Evolutionary conservation across 1,140 invertebrate genomes (phyloP).

Genomic region (Drosophila paulistorum): DNA sequence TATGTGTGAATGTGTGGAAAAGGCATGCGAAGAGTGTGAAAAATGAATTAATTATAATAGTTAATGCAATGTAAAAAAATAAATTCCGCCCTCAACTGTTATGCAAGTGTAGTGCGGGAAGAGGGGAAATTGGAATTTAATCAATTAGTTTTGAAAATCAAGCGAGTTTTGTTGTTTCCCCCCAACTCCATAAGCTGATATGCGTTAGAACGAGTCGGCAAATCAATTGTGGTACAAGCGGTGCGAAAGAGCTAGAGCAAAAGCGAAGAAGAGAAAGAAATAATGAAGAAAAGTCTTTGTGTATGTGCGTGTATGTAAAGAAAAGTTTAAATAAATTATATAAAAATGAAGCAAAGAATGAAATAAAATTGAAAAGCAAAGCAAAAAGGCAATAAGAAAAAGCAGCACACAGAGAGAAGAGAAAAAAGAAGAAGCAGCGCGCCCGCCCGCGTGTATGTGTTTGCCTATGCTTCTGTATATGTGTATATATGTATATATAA

Average conservation of each 20-base stretch:
- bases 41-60: conserved; percentile 25
- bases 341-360: conserved; percentile 31
- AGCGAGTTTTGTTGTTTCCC: conserved; percentile 47
- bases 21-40: not conserved
- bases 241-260: conserved; percentile 39
- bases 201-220: conserved; percentile 68
- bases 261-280: conserved; percentile 26
- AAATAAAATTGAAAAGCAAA: conserved; percentile 25
- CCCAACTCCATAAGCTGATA: conserved; percentile 43
- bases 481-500: conserved; percentile 2
- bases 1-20: conserved; percentile 22
- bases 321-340: conserved; percentile 39
- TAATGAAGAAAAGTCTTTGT: conserved; percentile 49
- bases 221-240: conserved; percentile 52
- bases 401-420: conserved; percentile 13
- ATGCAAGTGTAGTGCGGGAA: conserved; percentile 40
- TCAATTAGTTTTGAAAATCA: conserved; percentile 44
- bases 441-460: conserved; percentile 29
- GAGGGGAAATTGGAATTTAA: not conserved
- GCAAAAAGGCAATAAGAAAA: conserved; percentile 26
- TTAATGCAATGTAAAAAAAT: conserved; percentile 62
- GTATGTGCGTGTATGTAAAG: conserved; percentile 32
- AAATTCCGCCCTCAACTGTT: conserved; percentile 35
- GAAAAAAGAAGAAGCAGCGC: conserved; percentile 30
- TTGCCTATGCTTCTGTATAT: conserved; percentile 15